Base-by-base conservation (phyloP, 1,140 invertebrate species). In the Bathynomus jamesi region DNA sequence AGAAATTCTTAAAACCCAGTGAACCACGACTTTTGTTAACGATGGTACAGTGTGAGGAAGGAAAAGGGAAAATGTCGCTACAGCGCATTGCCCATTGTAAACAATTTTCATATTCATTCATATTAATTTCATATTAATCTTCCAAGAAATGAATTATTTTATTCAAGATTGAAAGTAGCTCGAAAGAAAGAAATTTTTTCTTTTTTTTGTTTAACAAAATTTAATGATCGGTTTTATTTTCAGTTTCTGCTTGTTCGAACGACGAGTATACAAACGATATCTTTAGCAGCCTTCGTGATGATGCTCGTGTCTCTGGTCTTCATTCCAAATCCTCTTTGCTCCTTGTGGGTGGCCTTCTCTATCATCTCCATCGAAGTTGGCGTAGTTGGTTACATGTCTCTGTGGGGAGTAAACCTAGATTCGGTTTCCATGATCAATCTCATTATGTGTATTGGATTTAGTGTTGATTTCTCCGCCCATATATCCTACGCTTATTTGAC, bases 391-490 rank as follows among this genome's bases (percentile, higher is more conserved):
- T 97, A 97, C 83, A 96, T 99, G 92, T 89, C 94, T 0, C 83
- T 97, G 0, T 98, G 96, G 95, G 88, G 89, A 75, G 93, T 98
- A 0, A 95, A 94, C 79, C 84, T 98, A 31, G 96, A 98, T 81
- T 95, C 95, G 3, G 96, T 99, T 78, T 97, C 95, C 0, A 98
- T 98, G 95, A 97, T 98, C 53, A 98, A 98, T 79, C 85, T 98
- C 1, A 97, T 99, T 61, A 98, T 99, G 95, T 96, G 95, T 79
- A 96, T 98, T 30, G 96, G 96, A 60, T 98, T 98, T 83, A 96
- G 94, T 2, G 94, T 98, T 0, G 96, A 98, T 80, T 98, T 96
- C 81, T 95, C 94, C 0, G 95, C 95, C 4, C 96, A 98, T 79
- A 97, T 98, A 61, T 96, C 94, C 76, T 97, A 98, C 80, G 94